Base-by-base conservation (phyloP, 2,797 vertebrate genomes). In the Diplodus puntazzo region DNA sequence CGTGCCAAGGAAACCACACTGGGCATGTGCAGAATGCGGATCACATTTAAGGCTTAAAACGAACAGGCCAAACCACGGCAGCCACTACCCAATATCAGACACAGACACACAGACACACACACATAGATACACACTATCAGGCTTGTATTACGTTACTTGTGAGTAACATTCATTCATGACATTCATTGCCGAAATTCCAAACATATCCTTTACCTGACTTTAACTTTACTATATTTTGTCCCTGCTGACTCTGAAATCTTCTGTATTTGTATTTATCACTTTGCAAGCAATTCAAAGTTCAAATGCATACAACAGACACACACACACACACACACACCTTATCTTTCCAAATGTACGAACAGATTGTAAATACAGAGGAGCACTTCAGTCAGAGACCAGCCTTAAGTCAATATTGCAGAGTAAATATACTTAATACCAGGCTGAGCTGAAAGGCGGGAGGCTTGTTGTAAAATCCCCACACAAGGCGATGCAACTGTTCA, bases 1-100 rank as follows among this genome's bases (percentile, higher is more conserved):
- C 59, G 54, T 58, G 77, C 79, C 87, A 88, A 78, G 67, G 25
- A 86, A 89, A 77, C 87, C 81, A 54, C 83, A 67, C 67, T 58
- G 77, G 74, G 88, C 87, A 92, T 90, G 87, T 90, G 85, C 75
- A 88, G 87, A 92, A 91, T 87, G 87, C 30, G 25, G 80, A 82
- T 88, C 87, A 69, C 65, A 75, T 90, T 81, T 77, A 86, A 75
- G 82, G 69, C 72, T 76, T 79, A 73, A 87, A 89, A 82, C 77
- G 75, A 86, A 71, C 45, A 3, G 43, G 71, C 65, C 76, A 80
- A 82, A 84, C 64, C 83, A 42, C 50, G n/a, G 79, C 80, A 50
- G 66, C 76, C 72, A 76, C 67, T 25, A 52, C 53, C 54, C 60
- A 64, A 50, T 53, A 84, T 82, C 82, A 79, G 30, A 66, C 14